Evolutionary conservation across 2,113 vertebrate species (phyloP), one percentile per base, ranked within the genome.

Genomic region (Ovibos moschatus): DNA sequence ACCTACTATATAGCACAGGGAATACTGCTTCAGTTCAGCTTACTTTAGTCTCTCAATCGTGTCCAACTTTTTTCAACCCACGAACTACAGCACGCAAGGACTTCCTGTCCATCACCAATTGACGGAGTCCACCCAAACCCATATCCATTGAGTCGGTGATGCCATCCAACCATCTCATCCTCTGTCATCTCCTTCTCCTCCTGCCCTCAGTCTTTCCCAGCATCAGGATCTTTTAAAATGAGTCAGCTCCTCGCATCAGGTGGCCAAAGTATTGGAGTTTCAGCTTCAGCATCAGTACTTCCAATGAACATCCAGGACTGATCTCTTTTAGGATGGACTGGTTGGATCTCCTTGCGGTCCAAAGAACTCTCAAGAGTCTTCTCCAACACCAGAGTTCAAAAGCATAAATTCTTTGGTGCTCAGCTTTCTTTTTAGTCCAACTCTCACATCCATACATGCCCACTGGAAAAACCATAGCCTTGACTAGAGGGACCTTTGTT

Each of bases 41-140:
- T 15, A 17, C 3, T 17, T 64, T 30, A 33, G 30, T 64, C 1
- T 0, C 62, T 33, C 62, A 64, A 7, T 17, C 1, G 0, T 64
- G 15, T 64, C 15, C 1, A 15, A 64, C 0, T 17, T 16, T 16
- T 64, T 64, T 64, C 62, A 33, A n/a, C 1, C 3, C 62, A n/a
- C 8, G 33, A 64, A 64, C 16, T 0, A 0, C 33, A n/a, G 15
- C 30, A 5, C 0, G 7, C 62, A 16, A n/a, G 16, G 33, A 15
- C 62, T 67, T 16, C 33, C 62, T 67, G 7, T 67, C 33, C 33
- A n/a, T 19, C 62, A 67, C 33, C 62, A n/a, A 5, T 17, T 67
- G 3, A 16, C 0, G 0, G 62, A n/a, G 33, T n/a, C 8, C 2
- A 67, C 33, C 16, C 33, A 67, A n/a, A n/a, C 16, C 16, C 33